Evolutionary conservation across 2,888 invertebrate genomes (phyloP), one percentile per base, ranked within the genome.

Genomic region (Choreutis nemorana): DNA sequence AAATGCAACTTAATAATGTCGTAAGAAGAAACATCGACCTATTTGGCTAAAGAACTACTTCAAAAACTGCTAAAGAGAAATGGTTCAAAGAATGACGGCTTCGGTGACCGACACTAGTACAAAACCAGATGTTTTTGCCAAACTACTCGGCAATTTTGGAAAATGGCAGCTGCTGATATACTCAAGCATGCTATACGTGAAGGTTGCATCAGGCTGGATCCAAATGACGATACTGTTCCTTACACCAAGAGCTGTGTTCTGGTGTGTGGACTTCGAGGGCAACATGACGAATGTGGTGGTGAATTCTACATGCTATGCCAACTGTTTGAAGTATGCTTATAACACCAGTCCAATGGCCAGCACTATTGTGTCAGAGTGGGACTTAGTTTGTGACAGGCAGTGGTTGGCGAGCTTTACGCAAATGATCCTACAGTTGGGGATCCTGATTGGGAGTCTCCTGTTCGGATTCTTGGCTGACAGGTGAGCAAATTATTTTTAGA

Each of bases 131-230:
- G 49, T 50, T 0, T 52, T 77, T 14, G 56, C 61, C 1, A 59
- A 57, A 15, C 36, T 77, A 2, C 43, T 77, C 1, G 77, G 77
- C 0, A 60, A 72, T 9, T 67, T 90, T 25, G 89, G 89, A 3
- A 75, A 64, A 44, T 91, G 89, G 87, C 90, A 91, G 44, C 65
- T 89, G 2, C 60, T 84, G 44, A 73, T 89, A 1, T 85, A 86
- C 30, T 48, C 81, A 1, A 70, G 85, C 0, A 78, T 89, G n/a
- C 85, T 85, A 12, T 50, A 88, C 3, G 81, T 87, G 27, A 90
- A 90, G 57, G 81, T 90, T 33, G 87, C 89, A 0, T 86, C 88
- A 1, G 90, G 89, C 4, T 90, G 89, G 89, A 87, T 89, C 29
- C 89, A 89, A 42, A 71, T 90, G 50, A 85, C 84, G 0, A 87